Evolutionary conservation across 2,797 vertebrate species (phyloP), one percentile per base, ranked within the genome.

Genomic region (Bryconaethiops microstoma): DNA sequence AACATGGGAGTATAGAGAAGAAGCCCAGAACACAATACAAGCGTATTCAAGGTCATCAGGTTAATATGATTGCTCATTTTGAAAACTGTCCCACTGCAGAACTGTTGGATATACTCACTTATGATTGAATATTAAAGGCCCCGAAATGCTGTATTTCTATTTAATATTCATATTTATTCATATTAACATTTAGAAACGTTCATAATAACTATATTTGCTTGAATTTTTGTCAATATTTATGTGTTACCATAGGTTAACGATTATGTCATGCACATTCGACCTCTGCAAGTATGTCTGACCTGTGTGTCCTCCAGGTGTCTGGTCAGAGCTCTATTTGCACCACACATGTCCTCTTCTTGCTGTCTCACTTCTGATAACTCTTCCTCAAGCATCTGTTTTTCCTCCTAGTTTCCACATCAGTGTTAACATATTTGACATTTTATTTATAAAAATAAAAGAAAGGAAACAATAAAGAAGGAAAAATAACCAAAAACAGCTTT

Each of bases 241-340:
- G 16, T 55, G 3, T 71, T 23, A 9, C 52, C 14, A 39, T 6
- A 25, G 65, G 65, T 48, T 45, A 4, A 23, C 5, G 7, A 14
- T 21, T 29, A 9, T 73, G 10, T 57, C 35, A n/a, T 42, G 19
- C 13, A 8, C 35, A 14, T 63, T 13, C 13, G 6, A 50, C 42
- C n/a, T 64, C 40, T 29, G 2, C 4, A 13, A 25, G 9, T 76
- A 19, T 65, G 17, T 77, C 70, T 89, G 88, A 99, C 98, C 95
- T 97, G 95, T 19, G 92, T 88, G 0, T 95, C 94, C 84, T 95
- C 95, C 54, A 99, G 85, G 16, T 95, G 94, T 67, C 81, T 91
- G 83, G 96, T 94, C 86, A 99, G 90, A 21, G 87, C 88, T 64
- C 88, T 91, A 88, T 94, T 96, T 2, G 95, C 92, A 25, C 82